These are phyloP conservation scores for Amphiprion percula DNA, from an alignment of 2,113 vertebrate genomes.

Conservation along the genomic window DNA sequence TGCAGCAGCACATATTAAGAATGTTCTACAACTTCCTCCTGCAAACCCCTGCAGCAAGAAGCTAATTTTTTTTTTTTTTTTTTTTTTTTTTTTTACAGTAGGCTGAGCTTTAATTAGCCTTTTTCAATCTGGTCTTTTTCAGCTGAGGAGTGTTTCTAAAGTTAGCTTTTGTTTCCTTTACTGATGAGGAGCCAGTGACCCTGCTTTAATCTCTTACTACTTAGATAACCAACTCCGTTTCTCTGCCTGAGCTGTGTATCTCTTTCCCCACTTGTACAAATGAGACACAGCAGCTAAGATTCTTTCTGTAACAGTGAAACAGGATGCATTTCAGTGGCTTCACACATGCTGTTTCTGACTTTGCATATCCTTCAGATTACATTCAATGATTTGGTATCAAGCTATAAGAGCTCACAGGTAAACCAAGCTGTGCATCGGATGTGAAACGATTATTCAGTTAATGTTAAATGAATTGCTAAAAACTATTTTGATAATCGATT, in stretches of 20 bases:
- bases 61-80: not conserved
- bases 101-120: not conserved
- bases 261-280: not conserved
- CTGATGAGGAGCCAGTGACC: not conserved
- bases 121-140: not conserved
- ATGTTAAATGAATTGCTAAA: no score
- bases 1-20: no score
- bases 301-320: not conserved
- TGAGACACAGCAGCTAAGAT: not conserved
- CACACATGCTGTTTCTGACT: no score
- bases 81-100: not conserved
- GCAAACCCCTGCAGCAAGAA: not conserved
- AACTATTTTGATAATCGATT: no score
- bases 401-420: no score
- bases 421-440: no score
- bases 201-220: not conserved
- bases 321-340: no score
- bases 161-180: not conserved
- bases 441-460: no score
- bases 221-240: not conserved
- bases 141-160: not conserved
- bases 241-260: not conserved
- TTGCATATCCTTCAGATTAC: no score
- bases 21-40: no score
- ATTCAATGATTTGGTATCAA: no score